Evolutionary conservation across 2,113 vertebrate species (phyloP), one percentile per base, ranked within the genome.

Genomic region (Malurus melanocephalus): DNA sequence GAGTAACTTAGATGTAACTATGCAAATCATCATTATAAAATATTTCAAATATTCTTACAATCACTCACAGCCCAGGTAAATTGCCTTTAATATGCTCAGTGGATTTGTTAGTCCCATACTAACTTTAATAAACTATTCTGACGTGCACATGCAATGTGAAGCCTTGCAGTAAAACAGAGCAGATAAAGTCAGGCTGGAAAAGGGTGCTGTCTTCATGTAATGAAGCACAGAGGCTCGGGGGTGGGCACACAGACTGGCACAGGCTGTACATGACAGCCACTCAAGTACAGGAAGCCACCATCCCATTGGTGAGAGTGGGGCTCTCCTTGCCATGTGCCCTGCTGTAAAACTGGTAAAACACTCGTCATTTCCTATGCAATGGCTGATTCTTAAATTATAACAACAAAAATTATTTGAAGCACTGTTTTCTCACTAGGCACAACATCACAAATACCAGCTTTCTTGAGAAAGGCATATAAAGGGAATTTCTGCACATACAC

Each of bases 361-460:
- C 9, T 68, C 13, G 1, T 5, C 2, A 4, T 16, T 87, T 43
- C 46, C 21, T 4, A 0, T 28, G 7, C 0, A 0, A 11, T 59
- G 51, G n/a, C 21, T 16, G 40, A 57, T n/a, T 65, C 43, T 56
- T 52, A 40, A 81, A 79, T 57, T 33, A 20, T 2, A 26, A 52
- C 57, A 11, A 4, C 8, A n/a, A 42, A 67, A 10, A 14, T 42
- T 64, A 32, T 49, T 40, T 56, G 35, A 6, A 65, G 42, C 12
- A 28, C 1, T 0, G 20, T 24, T 68, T 79, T 72, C 18, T 87
- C 10, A 1, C 21, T 66, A 57, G 43, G 6, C 19, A 13, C 30
- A 66, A 35, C 11, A 16, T 48, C 2, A 1, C 38, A 55, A 67
- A 49, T 55, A 79, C 1, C 15, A 22, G 1, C 42, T 60, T 66